These are phyloP conservation scores for Dryadula phaetusa DNA, from an alignment of 2,888 invertebrate genomes.

Conservation along the genomic window DNA sequence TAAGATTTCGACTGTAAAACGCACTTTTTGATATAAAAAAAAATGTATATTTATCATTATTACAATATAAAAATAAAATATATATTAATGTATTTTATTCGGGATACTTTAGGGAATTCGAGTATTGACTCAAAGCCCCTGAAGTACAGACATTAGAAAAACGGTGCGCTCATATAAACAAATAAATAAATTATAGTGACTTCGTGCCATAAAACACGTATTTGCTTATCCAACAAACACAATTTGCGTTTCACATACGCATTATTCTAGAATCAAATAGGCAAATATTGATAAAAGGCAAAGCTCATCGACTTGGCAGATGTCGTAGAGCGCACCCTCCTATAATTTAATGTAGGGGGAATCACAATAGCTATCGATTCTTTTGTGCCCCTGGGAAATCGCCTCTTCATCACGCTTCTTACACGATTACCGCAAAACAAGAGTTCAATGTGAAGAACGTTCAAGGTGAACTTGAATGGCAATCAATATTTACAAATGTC, in stretches of 20 bases:
- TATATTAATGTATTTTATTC: no score
- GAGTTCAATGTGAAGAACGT: slow-evolving; percentile 48
- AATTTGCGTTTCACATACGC: slow-evolving; percentile 54
- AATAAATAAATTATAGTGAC: slow-evolving; percentile 12
- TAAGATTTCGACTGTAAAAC: no score
- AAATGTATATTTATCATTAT: no score
- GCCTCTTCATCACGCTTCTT: slow-evolving; percentile 63
- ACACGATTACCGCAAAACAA: slow-evolving; percentile 63
- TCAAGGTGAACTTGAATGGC: slow-evolving; percentile 33
- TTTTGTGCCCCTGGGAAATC: slow-evolving; percentile 67
- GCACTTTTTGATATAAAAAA: no score
- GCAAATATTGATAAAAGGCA: slow-evolving; percentile 75
- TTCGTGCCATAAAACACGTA: slow-evolving; percentile 20
- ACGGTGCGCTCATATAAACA: background rate
- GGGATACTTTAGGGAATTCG: no score
- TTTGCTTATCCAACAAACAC: slow-evolving; percentile 51
- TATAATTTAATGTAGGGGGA: slow-evolving; percentile 75
- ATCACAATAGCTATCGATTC: slow-evolving; percentile 77
- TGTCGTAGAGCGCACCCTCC: slow-evolving; percentile 67
- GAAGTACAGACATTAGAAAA: background rate
- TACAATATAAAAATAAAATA: no score
- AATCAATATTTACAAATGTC: slow-evolving; percentile 27
- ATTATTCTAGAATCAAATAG: slow-evolving; percentile 68
- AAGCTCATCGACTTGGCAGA: slow-evolving; percentile 73
- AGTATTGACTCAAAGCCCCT: background rate